Conservation (phyloP, 2,113 vertebrate species). For the Dasyurus viverrinus region DNA sequence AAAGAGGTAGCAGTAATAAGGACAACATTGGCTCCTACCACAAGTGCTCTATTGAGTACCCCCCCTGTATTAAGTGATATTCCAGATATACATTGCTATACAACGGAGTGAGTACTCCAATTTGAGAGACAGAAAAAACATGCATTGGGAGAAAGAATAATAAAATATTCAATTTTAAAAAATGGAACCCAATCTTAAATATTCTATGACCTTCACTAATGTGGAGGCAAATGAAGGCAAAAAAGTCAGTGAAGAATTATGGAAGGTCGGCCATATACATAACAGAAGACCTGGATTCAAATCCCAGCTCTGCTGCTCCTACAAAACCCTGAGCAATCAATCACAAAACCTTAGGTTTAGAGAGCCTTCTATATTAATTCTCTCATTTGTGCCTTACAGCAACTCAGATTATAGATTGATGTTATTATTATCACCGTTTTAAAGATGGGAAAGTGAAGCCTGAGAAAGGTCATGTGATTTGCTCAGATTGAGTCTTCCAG, state of each 20-base stretch:
- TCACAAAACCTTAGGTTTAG: too few relatives aligned
- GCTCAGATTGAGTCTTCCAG: too few relatives aligned
- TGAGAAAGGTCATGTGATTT: too few relatives aligned
- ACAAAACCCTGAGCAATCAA: too few relatives aligned
- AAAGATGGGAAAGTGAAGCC: too few relatives aligned
- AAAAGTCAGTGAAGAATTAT: not conserved
- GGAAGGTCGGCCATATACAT: too few relatives aligned
- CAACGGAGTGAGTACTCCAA: not conserved
- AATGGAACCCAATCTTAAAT: not conserved
- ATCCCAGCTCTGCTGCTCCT: too few relatives aligned
- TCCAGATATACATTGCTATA: constrained; percentile 1
- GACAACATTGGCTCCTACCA: not conserved
- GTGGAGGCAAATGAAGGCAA: not conserved
- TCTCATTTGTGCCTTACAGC: too few relatives aligned
- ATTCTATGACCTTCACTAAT: not conserved
- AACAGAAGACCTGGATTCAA: too few relatives aligned
- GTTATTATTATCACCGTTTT: too few relatives aligned
- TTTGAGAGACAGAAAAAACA: constrained; percentile 28
- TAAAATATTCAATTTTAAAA: not conserved
- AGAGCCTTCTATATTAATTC: too few relatives aligned
- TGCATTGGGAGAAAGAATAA: not conserved
- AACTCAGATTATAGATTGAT: too few relatives aligned
- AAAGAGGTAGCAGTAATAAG: constrained; percentile 25
- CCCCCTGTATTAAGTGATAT: not conserved
- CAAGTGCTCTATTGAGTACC: not conserved